phyloP scores from a whole-genome alignment of 2,888 invertebrate genomes.

The Troides aeacus region DNA sequence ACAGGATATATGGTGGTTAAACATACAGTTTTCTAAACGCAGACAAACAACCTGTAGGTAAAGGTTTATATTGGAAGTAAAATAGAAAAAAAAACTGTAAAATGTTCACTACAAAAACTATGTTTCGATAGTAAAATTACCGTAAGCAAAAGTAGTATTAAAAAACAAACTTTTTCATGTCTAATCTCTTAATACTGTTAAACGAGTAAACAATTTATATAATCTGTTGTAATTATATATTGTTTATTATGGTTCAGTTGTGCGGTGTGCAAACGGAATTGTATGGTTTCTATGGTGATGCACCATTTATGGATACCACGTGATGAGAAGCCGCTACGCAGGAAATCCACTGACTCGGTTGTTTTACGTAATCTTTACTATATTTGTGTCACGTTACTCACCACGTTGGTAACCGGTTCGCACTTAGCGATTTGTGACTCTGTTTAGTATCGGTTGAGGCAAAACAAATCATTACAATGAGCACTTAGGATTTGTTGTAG shows the following conservation, averaged over 20 bases:
- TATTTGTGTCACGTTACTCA: slow-evolving; percentile 6
- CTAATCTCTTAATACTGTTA: background rate
- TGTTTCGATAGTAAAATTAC: too few species aligned
- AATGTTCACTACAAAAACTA: too few species aligned
- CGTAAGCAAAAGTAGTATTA: background rate
- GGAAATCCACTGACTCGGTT: background rate
- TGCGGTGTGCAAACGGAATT: background rate
- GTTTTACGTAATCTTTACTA: background rate
- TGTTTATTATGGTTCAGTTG: background rate
- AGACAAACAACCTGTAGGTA: too few species aligned
- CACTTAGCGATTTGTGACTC: background rate
- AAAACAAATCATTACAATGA: background rate
- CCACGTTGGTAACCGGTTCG: background rate
- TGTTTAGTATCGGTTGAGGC: background rate
- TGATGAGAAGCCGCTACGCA: background rate
- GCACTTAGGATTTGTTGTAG: background rate
- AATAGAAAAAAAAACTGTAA: too few species aligned
- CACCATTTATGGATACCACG: background rate
- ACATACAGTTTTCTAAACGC: too few species aligned
- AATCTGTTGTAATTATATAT: slow-evolving; percentile 1
- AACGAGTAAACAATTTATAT: background rate
- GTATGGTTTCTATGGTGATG: background rate
- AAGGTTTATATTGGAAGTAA: too few species aligned
- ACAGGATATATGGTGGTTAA: too few species aligned
- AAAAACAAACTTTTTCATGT: background rate